phyloP scores from a whole-genome alignment of 1,140 invertebrate species.

The Gryon sp. region DNA sequence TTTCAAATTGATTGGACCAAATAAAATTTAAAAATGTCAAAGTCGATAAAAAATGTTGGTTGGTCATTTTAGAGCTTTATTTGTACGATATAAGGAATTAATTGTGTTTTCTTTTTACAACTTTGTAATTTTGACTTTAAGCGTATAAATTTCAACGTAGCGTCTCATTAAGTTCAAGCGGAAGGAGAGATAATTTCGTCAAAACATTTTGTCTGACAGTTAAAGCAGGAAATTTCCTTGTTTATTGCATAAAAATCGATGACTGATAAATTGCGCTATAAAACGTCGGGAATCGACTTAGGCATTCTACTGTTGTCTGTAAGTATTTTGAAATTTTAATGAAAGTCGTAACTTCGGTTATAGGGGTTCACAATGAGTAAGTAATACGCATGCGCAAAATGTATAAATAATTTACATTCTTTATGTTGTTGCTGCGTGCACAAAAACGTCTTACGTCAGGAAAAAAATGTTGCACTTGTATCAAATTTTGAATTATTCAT shows the following conservation, averaged over 20 bases:
- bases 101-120: too few species aligned
- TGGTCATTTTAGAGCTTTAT: too few species aligned
- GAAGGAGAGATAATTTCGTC: constrained; percentile 16
- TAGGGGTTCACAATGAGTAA: constrained; percentile 33
- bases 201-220: constrained; percentile 30
- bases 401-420: constrained; percentile 40
- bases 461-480: constrained; percentile 33
- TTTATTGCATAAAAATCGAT: constrained; percentile 54
- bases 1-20: too few species aligned
- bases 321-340: constrained; percentile 57
- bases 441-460: background rate
- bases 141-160: constrained; percentile 7
- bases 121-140: background rate
- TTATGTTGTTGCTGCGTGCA: constrained; percentile 33
- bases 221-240: constrained; percentile 32
- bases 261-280: constrained; percentile 46
- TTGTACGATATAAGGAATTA: too few species aligned
- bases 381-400: constrained; percentile 34
- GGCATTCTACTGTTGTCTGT: constrained; percentile 39
- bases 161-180: background rate
- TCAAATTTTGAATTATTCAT: background rate
- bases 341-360: constrained; percentile 50
- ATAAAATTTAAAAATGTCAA: too few species aligned
- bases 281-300: constrained; percentile 42
- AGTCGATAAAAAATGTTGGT: too few species aligned